A percentile compares a stretch with the other conserved stretches of the same genome.
Evolutionary conservation across 2,113 vertebrate species (phyloP).

Genomic region (Rhegmatorhina hoffmannsi): DNA sequence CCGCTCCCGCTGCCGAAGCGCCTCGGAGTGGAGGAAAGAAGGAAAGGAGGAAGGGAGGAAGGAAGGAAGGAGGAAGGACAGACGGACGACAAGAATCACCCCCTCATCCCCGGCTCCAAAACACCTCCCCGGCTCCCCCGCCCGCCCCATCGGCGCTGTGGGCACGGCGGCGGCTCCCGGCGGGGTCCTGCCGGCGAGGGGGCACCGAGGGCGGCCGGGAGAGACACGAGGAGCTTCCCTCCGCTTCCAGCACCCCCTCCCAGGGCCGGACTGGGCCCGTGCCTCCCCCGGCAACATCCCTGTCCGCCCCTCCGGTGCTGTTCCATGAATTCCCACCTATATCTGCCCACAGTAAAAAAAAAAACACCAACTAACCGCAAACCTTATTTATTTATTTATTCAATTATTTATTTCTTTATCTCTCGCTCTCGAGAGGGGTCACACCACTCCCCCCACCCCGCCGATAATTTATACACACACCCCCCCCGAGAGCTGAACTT

Average conservation of each 20-base stretch:
- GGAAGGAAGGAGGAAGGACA: neutral
- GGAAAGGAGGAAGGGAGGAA: neutral
- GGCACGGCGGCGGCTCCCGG: neutral
- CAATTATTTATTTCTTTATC: neutral
- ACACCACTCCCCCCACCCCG: neutral
- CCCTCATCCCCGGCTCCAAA: neutral
- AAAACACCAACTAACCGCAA: neutral
- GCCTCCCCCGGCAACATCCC: neutral
- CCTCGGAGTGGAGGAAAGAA: no score
- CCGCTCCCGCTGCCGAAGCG: no score
- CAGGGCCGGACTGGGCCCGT: neutral
- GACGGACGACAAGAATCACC: neutral
- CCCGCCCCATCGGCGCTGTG: neutral
- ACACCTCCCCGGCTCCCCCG: neutral
- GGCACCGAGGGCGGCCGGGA: neutral
- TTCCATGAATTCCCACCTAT: neutral
- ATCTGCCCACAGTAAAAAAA: neutral
- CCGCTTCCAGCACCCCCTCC: neutral
- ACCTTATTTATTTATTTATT: neutral
- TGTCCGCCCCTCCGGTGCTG: no score
- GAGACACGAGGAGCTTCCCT: neutral
- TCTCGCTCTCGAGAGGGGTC: neutral
- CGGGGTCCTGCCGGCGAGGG: neutral
- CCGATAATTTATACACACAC: neutral
- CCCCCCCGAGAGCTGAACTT: neutral